Conservation (phyloP, 2,797 vertebrate genomes). For the Menidia menidia region DNA sequence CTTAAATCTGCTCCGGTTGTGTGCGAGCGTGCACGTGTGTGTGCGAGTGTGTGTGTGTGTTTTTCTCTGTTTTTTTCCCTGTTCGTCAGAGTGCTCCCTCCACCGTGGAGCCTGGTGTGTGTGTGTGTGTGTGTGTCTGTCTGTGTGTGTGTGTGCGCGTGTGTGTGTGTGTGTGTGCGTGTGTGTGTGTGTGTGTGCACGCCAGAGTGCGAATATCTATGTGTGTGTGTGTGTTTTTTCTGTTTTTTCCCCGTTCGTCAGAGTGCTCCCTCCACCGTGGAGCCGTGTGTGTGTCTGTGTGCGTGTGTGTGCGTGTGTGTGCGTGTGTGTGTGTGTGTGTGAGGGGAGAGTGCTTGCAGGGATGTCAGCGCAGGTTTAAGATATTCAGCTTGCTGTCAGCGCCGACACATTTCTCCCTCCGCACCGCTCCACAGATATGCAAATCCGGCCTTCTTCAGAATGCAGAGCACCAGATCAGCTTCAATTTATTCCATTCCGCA, state of each 20-base stretch:
- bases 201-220: no score
- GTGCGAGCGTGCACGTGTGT: constrained; percentile 13
- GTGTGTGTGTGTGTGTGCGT: constrained; percentile 49
- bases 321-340: no score
- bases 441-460: constrained; percentile 83
- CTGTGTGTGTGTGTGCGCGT: constrained; percentile 8
- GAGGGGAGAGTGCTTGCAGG: constrained; percentile 76
- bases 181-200: no score
- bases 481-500: constrained; percentile 83
- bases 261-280: no score
- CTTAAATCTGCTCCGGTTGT: constrained; percentile 58
- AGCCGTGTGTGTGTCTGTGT: no score
- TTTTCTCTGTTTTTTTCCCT: no score
- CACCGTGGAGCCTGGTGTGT: background rate
- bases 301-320: no score
- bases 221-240: no score
- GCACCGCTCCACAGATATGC: constrained; percentile 86
- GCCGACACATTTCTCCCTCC: constrained; percentile 86
- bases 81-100: no score
- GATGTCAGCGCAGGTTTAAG: constrained; percentile 81
- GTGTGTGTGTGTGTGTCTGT: constrained; percentile 21
- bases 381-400: constrained; percentile 86
- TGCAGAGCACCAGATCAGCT: constrained; percentile 85
- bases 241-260: no score
- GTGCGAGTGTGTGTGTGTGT: constrained; percentile 25